Evolutionary conservation across 2,888 invertebrate genomes (phyloP).

Genomic region (Apodemia mormo): DNA sequence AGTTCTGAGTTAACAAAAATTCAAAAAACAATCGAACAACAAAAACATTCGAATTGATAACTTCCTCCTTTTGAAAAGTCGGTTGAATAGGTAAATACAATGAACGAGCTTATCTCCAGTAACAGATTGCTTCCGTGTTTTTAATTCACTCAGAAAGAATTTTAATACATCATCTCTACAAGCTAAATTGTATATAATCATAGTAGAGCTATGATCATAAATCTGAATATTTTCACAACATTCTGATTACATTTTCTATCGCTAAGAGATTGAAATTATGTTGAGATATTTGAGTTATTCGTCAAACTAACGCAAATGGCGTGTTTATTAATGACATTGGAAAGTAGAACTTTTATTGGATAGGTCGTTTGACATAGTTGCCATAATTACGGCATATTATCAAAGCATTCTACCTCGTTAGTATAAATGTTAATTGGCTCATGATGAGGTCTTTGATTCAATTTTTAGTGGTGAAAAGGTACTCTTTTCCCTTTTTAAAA

Average conservation of each 20-base stretch:
- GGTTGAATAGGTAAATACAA: too few species aligned
- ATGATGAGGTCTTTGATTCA: too few species aligned
- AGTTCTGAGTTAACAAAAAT: too few species aligned
- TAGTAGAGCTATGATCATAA: not conserved
- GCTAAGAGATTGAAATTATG: not conserved
- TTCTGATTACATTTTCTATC: not conserved
- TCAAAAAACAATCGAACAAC: too few species aligned
- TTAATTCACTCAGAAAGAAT: not conserved
- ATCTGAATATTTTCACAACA: constrained; percentile 1
- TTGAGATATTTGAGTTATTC: constrained; percentile 12
- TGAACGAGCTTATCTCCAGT: too few species aligned
- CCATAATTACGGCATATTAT: not conserved
- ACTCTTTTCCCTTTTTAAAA: too few species aligned
- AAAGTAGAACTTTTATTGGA: constrained; percentile 8
- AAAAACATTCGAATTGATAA: too few species aligned
- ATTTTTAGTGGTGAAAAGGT: too few species aligned
- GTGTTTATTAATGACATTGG: constrained; percentile 9
- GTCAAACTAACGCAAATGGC: constrained; percentile 4
- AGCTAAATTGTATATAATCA: not conserved
- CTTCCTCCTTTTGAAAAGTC: too few species aligned
- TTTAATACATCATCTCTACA: not conserved
- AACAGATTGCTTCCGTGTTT: too few species aligned
- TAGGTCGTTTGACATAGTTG: not conserved
- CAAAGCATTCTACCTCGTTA: too few species aligned
- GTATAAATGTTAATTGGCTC: too few species aligned